Evolutionary conservation across 2,797 vertebrate species (phyloP).

Genomic region (Anabacerthia variegaticeps): DNA sequence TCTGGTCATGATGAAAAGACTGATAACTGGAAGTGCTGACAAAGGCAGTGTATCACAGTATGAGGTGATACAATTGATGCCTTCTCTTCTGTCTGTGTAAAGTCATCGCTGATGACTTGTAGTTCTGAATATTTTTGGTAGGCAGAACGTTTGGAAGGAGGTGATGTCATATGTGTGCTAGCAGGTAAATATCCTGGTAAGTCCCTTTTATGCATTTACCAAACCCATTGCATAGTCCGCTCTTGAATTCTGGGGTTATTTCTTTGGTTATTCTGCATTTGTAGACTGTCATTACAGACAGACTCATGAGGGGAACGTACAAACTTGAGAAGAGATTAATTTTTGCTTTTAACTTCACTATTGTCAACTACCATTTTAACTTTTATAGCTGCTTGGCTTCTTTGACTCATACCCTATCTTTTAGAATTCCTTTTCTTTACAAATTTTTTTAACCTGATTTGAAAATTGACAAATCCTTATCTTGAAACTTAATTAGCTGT

Average conservation of each 20-base stretch:
- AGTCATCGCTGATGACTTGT: background rate
- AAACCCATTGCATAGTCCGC: background rate
- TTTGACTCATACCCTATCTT: background rate
- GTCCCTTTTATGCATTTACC: background rate
- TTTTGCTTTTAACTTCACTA: background rate
- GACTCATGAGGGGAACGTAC: background rate
- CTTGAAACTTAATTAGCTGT: background rate
- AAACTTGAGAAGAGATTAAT: background rate
- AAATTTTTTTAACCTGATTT: background rate
- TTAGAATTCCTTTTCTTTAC: background rate
- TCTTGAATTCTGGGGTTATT: background rate
- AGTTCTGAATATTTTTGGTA: background rate
- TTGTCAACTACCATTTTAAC: background rate
- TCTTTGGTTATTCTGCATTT: background rate
- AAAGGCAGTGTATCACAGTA: background rate
- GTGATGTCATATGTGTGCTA: background rate
- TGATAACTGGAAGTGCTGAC: background rate
- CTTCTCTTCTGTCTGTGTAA: background rate
- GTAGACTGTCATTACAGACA: background rate
- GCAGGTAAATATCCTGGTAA: background rate
- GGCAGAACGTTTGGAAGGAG: background rate
- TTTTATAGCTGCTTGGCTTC: background rate
- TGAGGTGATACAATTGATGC: background rate
- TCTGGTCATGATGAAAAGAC: background rate
- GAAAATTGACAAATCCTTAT: background rate